Base-by-base conservation (phyloP, 2,888 invertebrate species). In the Pachydiplax longipennis region DNA sequence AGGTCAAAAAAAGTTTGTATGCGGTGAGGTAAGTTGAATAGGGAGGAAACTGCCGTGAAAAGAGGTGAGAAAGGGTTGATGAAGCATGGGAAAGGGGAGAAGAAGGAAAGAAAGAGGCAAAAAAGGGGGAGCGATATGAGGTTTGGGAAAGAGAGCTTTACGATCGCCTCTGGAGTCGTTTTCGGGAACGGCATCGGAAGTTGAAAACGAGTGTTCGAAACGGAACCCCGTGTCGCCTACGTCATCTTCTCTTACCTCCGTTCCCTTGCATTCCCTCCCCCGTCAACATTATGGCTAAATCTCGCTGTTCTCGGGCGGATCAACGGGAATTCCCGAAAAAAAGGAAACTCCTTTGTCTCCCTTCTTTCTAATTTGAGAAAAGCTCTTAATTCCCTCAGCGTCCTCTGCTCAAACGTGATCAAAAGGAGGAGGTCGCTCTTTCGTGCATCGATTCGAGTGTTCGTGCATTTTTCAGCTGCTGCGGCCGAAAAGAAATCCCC, bases 111-210 rank as follows among this genome's bases (percentile, higher is more conserved):
- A 13, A n/a, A 15, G 82, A n/a, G 48, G 12, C 1, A 48, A 82
- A 31, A 15, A 22, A 44, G 37, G 15, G 15, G 44, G 8, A 18
- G 48, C 25, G 48, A 82, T 6, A 82, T 44, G 48, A 48, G 82
- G n/a, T 40, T 82, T n/a, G 22, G 83, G 22, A 37, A 87, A 58
- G 35, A 37, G 37, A 61, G 48, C 35, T 87, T 87, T 87, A 87
- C 87, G 61, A 87, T 31, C 87, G 12, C 87, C 87, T 12, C 61
- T 37, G 87, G 87, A 87, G 87, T 87, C 87, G 87, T 87, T 87
- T 61, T 53, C 58, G 35, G 87, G 61, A 87, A 83, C 83, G 53
- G 83, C 58, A 61, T 58, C 87, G 87, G 87, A 87, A 87, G 87
- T 87, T 87, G 87, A 58, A 37, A 61, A 87, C 87, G 87, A 82